Percentiles rank a stretch among this genome's conserved stretches.
phyloP scores from a whole-genome alignment of 2,797 vertebrate genomes.

The Mergus octosetaceus region DNA sequence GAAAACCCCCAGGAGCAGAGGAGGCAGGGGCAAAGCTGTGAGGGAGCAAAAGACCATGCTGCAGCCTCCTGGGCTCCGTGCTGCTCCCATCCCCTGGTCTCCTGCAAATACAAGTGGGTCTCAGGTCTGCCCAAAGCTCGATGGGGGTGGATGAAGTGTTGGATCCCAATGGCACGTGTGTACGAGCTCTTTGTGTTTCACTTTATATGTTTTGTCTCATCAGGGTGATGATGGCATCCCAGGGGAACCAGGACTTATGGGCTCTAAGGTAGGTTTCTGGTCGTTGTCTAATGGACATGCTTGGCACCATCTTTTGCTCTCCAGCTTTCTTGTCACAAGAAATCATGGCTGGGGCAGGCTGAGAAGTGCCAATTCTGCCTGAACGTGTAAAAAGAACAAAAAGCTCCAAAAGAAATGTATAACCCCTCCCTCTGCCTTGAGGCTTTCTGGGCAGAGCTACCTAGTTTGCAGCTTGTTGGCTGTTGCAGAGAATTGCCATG shows the following conservation, averaged over 20 bases:
- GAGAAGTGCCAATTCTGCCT: background rate
- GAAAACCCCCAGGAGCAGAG: background rate
- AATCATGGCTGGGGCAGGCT: background rate
- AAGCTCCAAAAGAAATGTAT: background rate
- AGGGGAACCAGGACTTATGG: conserved; percentile 83
- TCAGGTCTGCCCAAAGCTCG: background rate
- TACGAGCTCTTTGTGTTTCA: background rate
- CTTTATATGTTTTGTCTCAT: background rate
- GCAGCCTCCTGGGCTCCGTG: background rate
- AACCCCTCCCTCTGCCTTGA: too few relatives aligned
- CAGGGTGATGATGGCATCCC: conserved; percentile 87
- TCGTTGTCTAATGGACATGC: fast-evolving
- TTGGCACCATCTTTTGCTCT: background rate
- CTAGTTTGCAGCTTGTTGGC: background rate
- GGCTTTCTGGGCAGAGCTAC: too few relatives aligned
- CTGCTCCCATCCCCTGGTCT: background rate
- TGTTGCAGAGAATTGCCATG: background rate
- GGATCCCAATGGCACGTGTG: too few relatives aligned
- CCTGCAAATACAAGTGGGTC: background rate
- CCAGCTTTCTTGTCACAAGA: background rate
- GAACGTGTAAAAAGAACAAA: background rate
- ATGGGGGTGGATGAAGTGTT: background rate
- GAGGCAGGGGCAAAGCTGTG: background rate
- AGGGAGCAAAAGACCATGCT: fast-evolving
- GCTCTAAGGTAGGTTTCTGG: conserved; percentile 81